Conservation (phyloP, 2,797 vertebrate genomes). For the Tolypeutes matacus region DNA sequence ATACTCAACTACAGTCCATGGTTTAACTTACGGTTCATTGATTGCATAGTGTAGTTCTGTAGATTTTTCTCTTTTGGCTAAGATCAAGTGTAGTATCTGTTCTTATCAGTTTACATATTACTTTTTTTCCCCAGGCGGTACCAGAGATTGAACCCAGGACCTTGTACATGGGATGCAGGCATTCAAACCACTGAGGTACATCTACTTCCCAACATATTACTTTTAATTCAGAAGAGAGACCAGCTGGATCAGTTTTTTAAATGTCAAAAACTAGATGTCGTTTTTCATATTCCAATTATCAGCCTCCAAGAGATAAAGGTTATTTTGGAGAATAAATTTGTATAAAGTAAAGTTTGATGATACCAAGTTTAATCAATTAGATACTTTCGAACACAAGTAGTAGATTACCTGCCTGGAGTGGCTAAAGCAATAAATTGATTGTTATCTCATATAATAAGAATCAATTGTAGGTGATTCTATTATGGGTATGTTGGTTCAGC, state of each 20-base stretch:
- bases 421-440: background rate
- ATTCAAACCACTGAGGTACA: too few relatives aligned
- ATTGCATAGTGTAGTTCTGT: too few relatives aligned
- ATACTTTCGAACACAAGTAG: background rate
- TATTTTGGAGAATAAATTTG: background rate
- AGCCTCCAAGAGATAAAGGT: background rate
- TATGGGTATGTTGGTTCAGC: background rate
- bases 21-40: too few relatives aligned
- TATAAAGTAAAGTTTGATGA: conserved; percentile 10
- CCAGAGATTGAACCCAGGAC: too few relatives aligned
- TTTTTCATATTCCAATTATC: background rate
- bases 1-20: too few relatives aligned
- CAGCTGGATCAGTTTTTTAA: background rate
- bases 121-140: too few relatives aligned
- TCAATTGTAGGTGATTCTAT: background rate
- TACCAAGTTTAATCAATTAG: background rate
- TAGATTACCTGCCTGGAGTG: background rate
- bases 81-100: too few relatives aligned
- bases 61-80: too few relatives aligned
- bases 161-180: too few relatives aligned
- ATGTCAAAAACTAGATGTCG: background rate
- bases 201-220: too few relatives aligned
- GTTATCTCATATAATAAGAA: background rate
- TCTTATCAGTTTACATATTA: too few relatives aligned
- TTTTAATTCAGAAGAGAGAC: background rate